phyloP scores from a whole-genome alignment of 1,140 invertebrate species.

The Lepidurus packardi region DNA sequence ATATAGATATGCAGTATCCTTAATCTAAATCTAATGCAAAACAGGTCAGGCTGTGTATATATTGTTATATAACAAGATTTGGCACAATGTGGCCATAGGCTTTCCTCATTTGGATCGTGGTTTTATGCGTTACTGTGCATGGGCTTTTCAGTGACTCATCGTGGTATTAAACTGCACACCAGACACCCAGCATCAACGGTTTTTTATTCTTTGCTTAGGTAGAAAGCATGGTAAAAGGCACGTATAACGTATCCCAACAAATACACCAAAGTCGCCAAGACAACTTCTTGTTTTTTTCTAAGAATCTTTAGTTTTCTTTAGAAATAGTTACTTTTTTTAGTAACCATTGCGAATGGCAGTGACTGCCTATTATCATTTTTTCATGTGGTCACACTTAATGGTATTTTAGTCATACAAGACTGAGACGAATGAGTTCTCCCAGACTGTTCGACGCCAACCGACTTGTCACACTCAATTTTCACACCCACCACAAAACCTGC shows the following conservation, averaged over 20 bases:
- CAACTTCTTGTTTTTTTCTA: too few relatives aligned
- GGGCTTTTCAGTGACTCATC: constrained; percentile 17
- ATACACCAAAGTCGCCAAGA: not conserved
- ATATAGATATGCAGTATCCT: not conserved
- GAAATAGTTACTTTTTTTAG: too few relatives aligned
- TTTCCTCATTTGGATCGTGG: not conserved
- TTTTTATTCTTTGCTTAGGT: not conserved
- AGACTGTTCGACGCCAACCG: constrained; percentile 6
- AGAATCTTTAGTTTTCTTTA: too few relatives aligned
- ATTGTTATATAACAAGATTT: not conserved
- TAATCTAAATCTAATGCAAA: constrained; percentile 3
- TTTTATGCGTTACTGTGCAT: not conserved
- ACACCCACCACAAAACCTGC: constrained; percentile 1
- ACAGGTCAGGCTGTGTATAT: not conserved
- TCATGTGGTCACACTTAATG: constrained; percentile 3
- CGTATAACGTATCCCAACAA: not conserved
- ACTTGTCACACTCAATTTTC: constrained; percentile 19
- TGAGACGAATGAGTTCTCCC: constrained; percentile 15
- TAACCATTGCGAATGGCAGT: too few relatives aligned
- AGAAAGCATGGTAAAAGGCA: not conserved
- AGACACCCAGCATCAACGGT: not conserved
- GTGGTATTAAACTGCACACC: not conserved
- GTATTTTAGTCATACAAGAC: not conserved
- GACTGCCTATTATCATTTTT: not conserved
- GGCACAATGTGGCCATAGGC: not conserved